These are phyloP conservation scores for Serinus canaria DNA, from an alignment of 2,113 vertebrate genomes.

Conservation along the genomic window DNA sequence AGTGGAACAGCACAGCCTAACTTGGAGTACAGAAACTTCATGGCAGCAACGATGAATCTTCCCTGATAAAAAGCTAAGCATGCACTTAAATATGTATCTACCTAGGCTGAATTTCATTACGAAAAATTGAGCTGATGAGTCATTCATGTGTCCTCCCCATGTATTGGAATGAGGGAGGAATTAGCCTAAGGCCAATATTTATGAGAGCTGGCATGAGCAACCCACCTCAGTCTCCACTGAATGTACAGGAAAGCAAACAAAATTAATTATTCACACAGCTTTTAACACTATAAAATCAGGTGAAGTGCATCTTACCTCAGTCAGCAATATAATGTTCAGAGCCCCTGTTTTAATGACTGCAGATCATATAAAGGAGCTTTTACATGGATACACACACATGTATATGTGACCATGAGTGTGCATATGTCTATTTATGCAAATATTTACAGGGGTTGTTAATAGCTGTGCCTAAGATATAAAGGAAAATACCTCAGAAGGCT, in stretches of 20 bases:
- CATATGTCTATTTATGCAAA: not conserved
- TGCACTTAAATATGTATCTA: not conserved
- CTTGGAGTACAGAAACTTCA: not conserved
- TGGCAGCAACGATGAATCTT: accelerated
- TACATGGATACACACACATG: not conserved
- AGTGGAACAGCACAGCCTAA: not conserved
- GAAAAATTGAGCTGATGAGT: not conserved
- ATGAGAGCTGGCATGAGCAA: not conserved
- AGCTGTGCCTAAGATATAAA: not conserved
- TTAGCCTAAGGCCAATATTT: not conserved
- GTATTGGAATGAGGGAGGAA: not conserved
- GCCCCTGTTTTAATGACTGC: not conserved
- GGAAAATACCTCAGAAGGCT: not conserved
- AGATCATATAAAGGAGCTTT: not conserved
- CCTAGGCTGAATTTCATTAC: not conserved
- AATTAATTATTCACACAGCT: not conserved
- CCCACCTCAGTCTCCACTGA: not conserved
- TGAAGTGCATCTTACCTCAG: not conserved
- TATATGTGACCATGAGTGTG: accelerated
- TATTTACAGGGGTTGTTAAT: not conserved
- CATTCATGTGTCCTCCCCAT: not conserved
- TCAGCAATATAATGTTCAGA: not conserved
- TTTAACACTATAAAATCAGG: not conserved
- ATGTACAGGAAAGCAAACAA: not conserved
- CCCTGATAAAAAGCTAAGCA: not conserved